Evolutionary conservation across 2,888 invertebrate genomes (phyloP), one percentile per base, ranked within the genome.

Genomic region (Rotaria sp.): DNA sequence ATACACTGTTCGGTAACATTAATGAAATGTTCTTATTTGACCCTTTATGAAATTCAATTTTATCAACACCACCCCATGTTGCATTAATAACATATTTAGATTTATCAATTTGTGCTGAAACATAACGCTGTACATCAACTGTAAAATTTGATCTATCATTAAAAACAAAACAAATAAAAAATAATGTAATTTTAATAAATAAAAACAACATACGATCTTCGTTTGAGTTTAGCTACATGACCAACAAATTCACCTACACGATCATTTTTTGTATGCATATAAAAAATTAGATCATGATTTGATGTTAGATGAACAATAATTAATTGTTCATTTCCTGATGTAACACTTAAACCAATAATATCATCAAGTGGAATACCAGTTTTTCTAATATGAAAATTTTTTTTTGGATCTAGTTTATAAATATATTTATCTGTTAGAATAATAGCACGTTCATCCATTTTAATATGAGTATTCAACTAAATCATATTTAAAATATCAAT

Each of bases 401-500:
- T 96, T 89, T 93, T 92, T 4, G 94, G 93, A 89, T 97, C 96
- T 89, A 97, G 92, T 90, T 97, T 97, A 92, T 94, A 96, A 88
- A 97, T 93, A 55, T 93, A 94, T 41, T 93, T 93, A 88, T 96
- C 96, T 0, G 96, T 96, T 88, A 97, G 92, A 52, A 96, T 93
- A 88, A 97, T 92, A n/a, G 95, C 95, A 86, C 97, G 93, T 90
- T 96, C 96, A 0, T 96, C 95, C 90, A 94, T 93, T 91, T 95
- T 95, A 92, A 94, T 94, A 92, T 93, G 93, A 88, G 93, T 93
- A 90, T 94, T 94, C 89, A 94, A 94, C 90, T 92, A 87, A 45
- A 38, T 84, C 2, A 38, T 67, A 21, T 35, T 15, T 67, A 2
- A 55, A 55, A 26, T 0, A 67, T 21, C 21, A 5, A 30, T 15